phyloP scores from a whole-genome alignment of 2,797 vertebrate genomes.

The Syngnathus acus region DNA sequence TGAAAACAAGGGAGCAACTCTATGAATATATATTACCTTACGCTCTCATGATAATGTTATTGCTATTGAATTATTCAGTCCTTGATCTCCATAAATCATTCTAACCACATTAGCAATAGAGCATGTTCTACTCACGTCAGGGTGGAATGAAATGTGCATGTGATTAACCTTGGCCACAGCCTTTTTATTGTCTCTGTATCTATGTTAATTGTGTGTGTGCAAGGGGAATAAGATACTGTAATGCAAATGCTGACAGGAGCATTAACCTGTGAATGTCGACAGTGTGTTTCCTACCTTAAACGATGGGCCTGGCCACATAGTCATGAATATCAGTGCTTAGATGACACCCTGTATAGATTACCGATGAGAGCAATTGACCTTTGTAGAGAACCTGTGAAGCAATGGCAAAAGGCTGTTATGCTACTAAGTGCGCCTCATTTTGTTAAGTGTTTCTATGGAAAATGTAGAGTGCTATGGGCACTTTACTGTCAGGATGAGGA shows the following conservation, averaged over 20 bases:
- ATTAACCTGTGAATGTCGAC: conserved; percentile 5
- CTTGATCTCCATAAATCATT: conserved; percentile 22
- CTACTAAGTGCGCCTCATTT: not conserved
- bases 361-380: not conserved
- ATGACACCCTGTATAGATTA: not conserved
- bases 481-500: not conserved
- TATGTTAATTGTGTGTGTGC: not conserved
- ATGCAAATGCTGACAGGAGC: not conserved
- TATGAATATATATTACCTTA: conserved; percentile 16
- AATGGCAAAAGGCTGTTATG: not conserved
- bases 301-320: not conserved
- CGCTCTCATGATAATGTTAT: conserved; percentile 9
- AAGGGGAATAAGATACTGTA: not conserved
- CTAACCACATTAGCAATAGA: conserved; percentile 13
- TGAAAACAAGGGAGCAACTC: conserved; percentile 2
- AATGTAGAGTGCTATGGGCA: not conserved
- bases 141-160: conserved; percentile 8
- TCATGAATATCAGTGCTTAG: not conserved
- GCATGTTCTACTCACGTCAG: conserved; percentile 10
- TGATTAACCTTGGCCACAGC: conserved; percentile 1
- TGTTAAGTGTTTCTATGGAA: not conserved
- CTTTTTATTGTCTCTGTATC: not conserved
- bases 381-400: not conserved
- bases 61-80: conserved; percentile 15
- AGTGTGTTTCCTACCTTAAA: not conserved